Base-by-base conservation (phyloP, 2,113 vertebrate species). In the Acinonyx jubatus region DNA sequence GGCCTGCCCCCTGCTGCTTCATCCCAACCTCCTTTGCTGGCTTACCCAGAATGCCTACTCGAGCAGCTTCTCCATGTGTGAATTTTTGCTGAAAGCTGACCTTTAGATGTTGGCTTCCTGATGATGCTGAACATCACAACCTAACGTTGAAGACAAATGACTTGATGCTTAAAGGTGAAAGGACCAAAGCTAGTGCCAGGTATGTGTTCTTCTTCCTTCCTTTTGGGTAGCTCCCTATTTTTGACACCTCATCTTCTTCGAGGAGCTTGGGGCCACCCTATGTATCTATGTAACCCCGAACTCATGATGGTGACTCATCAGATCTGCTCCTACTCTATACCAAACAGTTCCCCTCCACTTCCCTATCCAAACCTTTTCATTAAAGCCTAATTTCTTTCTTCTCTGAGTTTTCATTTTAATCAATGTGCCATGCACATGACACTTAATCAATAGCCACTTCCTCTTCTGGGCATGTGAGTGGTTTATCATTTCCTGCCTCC, bases 381-480 rank as follows among this genome's bases (percentile, higher is more conserved):
- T 78, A 16, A 4, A 66, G 38, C 7, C 57, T 63, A 4, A 41
- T 13, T 81, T 38, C 55, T 82, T 68, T 80, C 45, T 55, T n/a
- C 45, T 45, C 7, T 45, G 23, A 48, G 41, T 80, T 45, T 94
- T 29, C 13, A 52, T 55, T 73, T 45, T 50, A 50, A 33, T 69
- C 5, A 18, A 9, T n/a, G 13, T 7, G 11, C 33, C 4, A 0
- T 2, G 3, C 0, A 4, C 21, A 4, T 63, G 33, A 15, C 7
- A 1, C 36, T 38, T 55, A 38, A 16, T 19, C 4, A 7, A 52
- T 12, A 52, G 13, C 33, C 1, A 31, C 12, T 29, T 93, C n/a
- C 14, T 90, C 3, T 66, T 85, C 57, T 36, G 61, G 38, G 25
- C 52, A 73, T 2, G 1, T 2, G 11, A 87, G 23, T 29, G 9